Base-by-base conservation (phyloP, 1,140 invertebrate species). In the Eueides isabella region DNA sequence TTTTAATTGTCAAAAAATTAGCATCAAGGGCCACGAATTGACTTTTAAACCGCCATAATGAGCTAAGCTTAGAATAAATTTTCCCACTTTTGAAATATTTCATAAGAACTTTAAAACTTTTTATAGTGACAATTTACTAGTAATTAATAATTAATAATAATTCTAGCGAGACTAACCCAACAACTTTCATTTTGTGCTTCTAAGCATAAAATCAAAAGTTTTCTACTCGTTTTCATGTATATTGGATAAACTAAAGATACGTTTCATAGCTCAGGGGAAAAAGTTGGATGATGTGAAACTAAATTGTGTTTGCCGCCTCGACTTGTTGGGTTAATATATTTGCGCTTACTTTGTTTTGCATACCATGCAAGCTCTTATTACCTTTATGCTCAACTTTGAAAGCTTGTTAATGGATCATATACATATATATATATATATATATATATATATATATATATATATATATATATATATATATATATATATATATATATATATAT, bases 201-300 rank as follows among this genome's bases (percentile, higher is more conserved):
- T 62, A 62, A 29, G 28, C 61, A n/a, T 61, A 61, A n/a, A 70
- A 61, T 29, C 31, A n/a, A 71, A 64, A 72, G 41, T 48, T 72
- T 72, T 72, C 31, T 14, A 55, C 41, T 66, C 71, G 29, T 33
- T 72, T 55, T 63, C 63, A 66, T 66, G 23, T 66, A 66, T 61
- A 72, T 72, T 35, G 41, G 38, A 65, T 72, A 66, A 72, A 66
- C 69, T 72, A 72, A 76, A 55, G 65, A 72, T 76, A 72, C 66
- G 64, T 61, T 31, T 68, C 70, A 67, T 33, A 29, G 48, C 14
- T 71, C 55, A 72, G 61, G 66, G 64, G 71, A 41, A 44, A 71
- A 72, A 69, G 19, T 76, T 72, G 26, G 71, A 35, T 30, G n/a
- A 63, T 72, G 71, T 72, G 63, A 72, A 66, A 63, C 71, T 72